These are phyloP conservation scores for Aspidoscelis tigris DNA, from an alignment of 2,113 vertebrate genomes.

Conservation along the genomic window DNA sequence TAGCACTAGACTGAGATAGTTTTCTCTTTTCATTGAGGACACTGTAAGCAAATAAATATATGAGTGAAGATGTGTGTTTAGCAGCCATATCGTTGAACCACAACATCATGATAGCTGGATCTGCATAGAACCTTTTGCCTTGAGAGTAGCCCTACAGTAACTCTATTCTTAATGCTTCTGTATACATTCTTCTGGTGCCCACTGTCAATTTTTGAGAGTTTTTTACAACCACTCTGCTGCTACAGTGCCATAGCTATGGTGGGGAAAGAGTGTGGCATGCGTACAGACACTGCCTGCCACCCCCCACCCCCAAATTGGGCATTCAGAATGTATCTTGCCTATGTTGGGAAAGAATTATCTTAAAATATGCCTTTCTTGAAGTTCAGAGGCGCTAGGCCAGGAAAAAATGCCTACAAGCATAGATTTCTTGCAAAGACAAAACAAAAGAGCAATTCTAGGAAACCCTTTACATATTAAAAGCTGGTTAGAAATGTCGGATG, in stretches of 20 bases:
- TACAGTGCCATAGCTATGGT: background rate
- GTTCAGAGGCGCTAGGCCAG: background rate
- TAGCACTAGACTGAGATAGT: too few relatives aligned
- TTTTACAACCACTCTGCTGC: too few relatives aligned
- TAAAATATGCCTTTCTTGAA: background rate
- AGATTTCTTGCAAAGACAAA: background rate
- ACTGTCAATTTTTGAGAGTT: background rate
- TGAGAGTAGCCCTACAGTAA: too few relatives aligned
- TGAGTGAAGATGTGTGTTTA: too few relatives aligned
- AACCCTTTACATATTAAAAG: background rate
- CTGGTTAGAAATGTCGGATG: background rate
- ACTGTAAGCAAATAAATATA: background rate
- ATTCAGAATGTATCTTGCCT: background rate
- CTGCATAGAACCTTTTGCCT: too few relatives aligned
- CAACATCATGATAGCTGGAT: too few relatives aligned
- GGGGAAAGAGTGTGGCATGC: background rate
- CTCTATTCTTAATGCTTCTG: background rate
- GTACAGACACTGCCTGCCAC: background rate
- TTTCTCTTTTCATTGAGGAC: background rate
- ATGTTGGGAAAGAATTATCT: background rate
- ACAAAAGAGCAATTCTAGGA: background rate
- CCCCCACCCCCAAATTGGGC: too few relatives aligned
- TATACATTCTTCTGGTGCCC: background rate
- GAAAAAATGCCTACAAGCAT: too few relatives aligned
- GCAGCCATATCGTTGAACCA: too few relatives aligned